phyloP scores from a whole-genome alignment of 1,140 invertebrate genomes.

The Eubasilissa regina region DNA sequence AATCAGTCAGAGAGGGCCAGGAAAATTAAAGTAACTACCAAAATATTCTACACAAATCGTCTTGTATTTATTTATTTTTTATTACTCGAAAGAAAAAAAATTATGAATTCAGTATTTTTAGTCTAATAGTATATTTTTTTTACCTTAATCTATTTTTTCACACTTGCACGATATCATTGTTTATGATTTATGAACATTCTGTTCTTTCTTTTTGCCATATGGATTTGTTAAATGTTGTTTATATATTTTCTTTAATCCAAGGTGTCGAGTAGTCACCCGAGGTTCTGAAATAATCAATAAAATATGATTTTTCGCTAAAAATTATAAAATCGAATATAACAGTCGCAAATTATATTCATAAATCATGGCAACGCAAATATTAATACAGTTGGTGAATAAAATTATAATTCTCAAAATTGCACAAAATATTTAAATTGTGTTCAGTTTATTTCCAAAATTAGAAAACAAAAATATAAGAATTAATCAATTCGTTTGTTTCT shows the following conservation, averaged over 20 bases:
- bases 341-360: background rate
- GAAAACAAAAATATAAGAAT: no score
- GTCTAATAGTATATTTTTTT: background rate
- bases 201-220: conserved; percentile 1
- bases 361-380: background rate
- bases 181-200: background rate
- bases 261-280: background rate
- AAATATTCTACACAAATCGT: no score
- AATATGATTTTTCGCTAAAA: background rate
- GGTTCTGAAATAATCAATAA: conserved; percentile 18
- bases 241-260: background rate
- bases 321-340: background rate
- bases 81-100: no score
- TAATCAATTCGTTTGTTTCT: no score
- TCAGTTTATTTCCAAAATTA: no score
- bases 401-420: no score
- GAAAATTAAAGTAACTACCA: no score
- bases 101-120: background rate
- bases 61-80: no score
- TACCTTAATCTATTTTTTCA: conserved; percentile 5
- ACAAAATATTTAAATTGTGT: no score
- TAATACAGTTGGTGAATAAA: no score
- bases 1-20: no score
- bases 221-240: background rate
- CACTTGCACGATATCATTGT: background rate